Percentiles rank a stretch among this genome's conserved stretches.
Evolutionary conservation across 2,888 invertebrate species (phyloP).

Genomic region (Timema cristinae): DNA sequence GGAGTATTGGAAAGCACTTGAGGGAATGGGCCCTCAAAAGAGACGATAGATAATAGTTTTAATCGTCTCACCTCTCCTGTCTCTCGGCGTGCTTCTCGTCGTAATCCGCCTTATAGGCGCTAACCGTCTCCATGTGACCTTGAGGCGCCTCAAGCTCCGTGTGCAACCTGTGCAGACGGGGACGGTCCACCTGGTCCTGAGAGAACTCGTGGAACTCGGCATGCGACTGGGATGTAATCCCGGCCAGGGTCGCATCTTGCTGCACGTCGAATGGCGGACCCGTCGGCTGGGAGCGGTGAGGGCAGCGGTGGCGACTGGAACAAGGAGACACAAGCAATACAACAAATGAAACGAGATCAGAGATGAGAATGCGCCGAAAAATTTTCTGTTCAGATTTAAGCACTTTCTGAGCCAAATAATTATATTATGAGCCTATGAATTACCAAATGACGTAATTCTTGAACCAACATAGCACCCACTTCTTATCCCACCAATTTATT

Average conservation of each 20-base stretch:
- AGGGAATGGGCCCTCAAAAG: background rate
- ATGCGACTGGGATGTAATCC: slow-evolving; percentile 35
- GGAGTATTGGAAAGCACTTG: background rate
- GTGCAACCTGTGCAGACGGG: slow-evolving; percentile 40
- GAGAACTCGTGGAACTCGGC: slow-evolving; percentile 38
- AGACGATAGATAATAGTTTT: slow-evolving; percentile 1
- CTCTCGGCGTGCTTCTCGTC: slow-evolving; percentile 61
- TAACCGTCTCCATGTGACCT: slow-evolving; percentile 49
- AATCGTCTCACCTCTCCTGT: slow-evolving; percentile 41
- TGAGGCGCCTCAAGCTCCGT: slow-evolving; percentile 37
- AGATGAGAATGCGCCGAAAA: too few relatives aligned
- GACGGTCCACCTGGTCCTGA: slow-evolving; percentile 39
- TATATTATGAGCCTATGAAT: too few relatives aligned
- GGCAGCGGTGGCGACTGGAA: slow-evolving; percentile 78
- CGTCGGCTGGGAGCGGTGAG: slow-evolving; percentile 55
- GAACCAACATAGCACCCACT: too few relatives aligned
- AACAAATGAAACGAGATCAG: too few relatives aligned
- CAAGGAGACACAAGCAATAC: background rate
- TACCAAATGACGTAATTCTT: too few relatives aligned
- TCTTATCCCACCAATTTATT: too few relatives aligned
- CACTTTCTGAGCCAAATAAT: too few relatives aligned
- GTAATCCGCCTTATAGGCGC: slow-evolving; percentile 62
- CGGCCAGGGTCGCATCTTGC: slow-evolving; percentile 28
- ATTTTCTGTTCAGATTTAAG: too few relatives aligned
- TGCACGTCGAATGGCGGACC: slow-evolving; percentile 36